phyloP scores from a whole-genome alignment of 1,140 invertebrate species.

The Ceratosolen fusciceps region DNA sequence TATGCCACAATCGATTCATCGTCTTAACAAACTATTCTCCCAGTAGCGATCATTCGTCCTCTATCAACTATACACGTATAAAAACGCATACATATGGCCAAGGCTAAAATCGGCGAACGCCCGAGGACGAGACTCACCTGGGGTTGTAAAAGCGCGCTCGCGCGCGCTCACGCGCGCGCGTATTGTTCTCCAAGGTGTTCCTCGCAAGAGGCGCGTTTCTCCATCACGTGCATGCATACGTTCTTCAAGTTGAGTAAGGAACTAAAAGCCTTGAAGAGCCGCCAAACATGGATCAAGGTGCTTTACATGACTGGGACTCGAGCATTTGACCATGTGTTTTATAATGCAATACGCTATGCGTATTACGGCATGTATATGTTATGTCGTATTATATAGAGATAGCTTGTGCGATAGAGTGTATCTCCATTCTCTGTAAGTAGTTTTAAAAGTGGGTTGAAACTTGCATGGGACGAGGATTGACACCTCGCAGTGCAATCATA shows the following conservation, averaged over 20 bases:
- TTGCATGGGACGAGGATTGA: neutral
- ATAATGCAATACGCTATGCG: conserved; percentile 30
- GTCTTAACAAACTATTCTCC: neutral
- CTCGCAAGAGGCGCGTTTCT: neutral
- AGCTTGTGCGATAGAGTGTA: neutral
- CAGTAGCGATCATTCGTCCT: neutral
- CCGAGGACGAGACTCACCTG: conserved; percentile 52
- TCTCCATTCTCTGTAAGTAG: neutral
- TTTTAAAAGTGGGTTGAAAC: neutral
- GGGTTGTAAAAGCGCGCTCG: conserved; percentile 51
- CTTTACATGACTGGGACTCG: conserved; percentile 56
- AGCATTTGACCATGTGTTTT: neutral
- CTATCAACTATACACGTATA: neutral
- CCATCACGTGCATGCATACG: conserved; percentile 2
- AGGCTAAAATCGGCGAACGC: conserved; percentile 59
- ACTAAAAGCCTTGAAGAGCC: conserved; percentile 61
- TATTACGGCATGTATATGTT: neutral
- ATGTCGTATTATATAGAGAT: neutral
- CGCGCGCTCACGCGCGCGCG: neutral
- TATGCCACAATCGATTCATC: conserved; percentile 46
- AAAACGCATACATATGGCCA: conserved; percentile 54
- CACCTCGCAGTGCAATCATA: neutral
- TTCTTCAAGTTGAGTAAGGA: conserved; percentile 47
- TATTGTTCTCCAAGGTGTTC: conserved; percentile 36
- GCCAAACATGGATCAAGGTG: conserved; percentile 64